Conservation (phyloP, 2,797 vertebrate species). For the Trichosurus vulpecula region DNA sequence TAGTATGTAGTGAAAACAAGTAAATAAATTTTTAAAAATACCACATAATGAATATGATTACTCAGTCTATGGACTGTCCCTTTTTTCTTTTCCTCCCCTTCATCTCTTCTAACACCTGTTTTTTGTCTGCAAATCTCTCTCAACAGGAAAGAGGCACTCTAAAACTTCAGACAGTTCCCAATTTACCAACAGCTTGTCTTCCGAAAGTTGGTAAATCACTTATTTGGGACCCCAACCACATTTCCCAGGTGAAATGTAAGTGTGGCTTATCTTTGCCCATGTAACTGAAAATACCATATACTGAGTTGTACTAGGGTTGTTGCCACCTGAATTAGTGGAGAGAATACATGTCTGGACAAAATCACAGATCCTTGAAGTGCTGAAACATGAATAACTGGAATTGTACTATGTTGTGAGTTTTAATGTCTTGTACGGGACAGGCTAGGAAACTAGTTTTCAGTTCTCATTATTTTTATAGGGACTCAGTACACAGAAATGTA, state of each 20-base stretch:
- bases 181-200: background rate
- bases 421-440: background rate
- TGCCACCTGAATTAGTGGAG: background rate
- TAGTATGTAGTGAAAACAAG: background rate
- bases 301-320: background rate
- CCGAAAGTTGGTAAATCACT: background rate
- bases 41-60: background rate
- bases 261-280: background rate
- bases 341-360: background rate
- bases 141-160: background rate
- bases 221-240: background rate
- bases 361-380: background rate
- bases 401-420: background rate
- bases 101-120: background rate
- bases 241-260: background rate
- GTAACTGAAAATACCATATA: background rate
- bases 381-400: background rate
- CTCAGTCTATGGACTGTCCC: background rate
- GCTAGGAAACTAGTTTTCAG: background rate
- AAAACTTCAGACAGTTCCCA: background rate
- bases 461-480: background rate
- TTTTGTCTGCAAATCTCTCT: background rate
- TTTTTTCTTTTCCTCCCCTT: background rate
- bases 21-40: background rate
- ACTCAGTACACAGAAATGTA: background rate